Evolutionary conservation across 2,888 invertebrate species (phyloP).

Genomic region (Strigamia maritima): DNA sequence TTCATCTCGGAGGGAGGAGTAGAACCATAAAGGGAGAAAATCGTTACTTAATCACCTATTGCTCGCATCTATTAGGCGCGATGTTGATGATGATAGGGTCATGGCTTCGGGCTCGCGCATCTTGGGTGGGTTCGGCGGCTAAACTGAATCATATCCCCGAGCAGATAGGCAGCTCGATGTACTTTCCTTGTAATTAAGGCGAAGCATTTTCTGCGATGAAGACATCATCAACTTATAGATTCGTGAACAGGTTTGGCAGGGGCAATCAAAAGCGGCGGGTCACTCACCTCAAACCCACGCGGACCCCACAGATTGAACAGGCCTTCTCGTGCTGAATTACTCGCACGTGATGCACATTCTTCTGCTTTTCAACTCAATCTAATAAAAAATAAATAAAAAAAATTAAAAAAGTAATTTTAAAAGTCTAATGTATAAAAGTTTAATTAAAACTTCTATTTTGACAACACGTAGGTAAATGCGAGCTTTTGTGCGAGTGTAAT

Average conservation of each 20-base stretch:
- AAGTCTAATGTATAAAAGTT: background rate
- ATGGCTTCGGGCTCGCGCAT: conserved; percentile 20
- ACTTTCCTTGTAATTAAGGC: conserved; percentile 31
- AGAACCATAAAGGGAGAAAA: conserved; percentile 25
- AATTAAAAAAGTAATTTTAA: background rate
- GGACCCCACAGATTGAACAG: conserved; percentile 20
- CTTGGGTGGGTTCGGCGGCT: conserved; percentile 34
- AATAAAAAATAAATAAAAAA: background rate
- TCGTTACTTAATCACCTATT: conserved; percentile 34
- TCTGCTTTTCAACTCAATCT: background rate
- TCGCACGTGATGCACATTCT: conserved; percentile 17
- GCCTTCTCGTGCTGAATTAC: conserved; percentile 21
- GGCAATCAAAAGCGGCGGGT: background rate
- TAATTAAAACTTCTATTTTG: conserved; percentile 4
- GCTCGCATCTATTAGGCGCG: conserved; percentile 32
- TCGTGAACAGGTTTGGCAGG: conserved; percentile 34
- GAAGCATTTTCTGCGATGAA: conserved; percentile 24
- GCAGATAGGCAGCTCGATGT: conserved; percentile 9
- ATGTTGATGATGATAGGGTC: conserved; percentile 34
- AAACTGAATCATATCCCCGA: conserved; percentile 32
- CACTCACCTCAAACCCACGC: conserved; percentile 28
- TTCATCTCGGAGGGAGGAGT: conserved; percentile 19
- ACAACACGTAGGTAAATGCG: background rate
- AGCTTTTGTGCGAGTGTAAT: background rate
- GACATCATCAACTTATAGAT: conserved; percentile 34